Percentiles rank a stretch among this genome's conserved stretches.
phyloP scores from a whole-genome alignment of 30 jellyfish, hydroid and myxozoan genomes.

The Cassiopea andromeda region DNA sequence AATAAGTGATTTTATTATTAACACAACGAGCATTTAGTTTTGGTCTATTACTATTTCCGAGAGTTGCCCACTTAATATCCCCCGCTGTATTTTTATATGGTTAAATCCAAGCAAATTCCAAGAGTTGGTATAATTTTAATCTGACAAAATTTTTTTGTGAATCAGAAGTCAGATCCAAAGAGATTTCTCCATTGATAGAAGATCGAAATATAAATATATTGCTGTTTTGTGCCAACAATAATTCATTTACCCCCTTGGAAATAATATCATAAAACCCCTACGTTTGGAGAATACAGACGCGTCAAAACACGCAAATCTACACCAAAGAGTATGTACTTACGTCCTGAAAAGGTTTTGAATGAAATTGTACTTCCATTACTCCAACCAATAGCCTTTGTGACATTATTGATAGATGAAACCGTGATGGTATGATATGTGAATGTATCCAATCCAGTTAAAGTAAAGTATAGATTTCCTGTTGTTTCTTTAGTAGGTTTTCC shows the following conservation, averaged over 20 bases:
- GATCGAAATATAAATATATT: too few relatives aligned
- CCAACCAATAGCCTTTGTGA: conserved; percentile 74
- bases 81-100: too few relatives aligned
- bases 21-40: too few relatives aligned
- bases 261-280: neutral
- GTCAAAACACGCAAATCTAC: neutral
- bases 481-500: too few relatives aligned
- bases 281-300: neutral
- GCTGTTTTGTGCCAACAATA: neutral
- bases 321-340: conserved; percentile 41
- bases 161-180: too few relatives aligned
- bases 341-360: conserved; percentile 77
- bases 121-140: too few relatives aligned
- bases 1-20: too few relatives aligned
- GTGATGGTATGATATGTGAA: conserved; percentile 42
- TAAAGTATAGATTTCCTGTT: conserved; percentile 6
- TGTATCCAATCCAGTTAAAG: conserved; percentile 49
- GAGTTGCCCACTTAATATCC: too few relatives aligned
- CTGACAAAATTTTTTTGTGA: too few relatives aligned
- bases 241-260: neutral
- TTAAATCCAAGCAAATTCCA: too few relatives aligned
- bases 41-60: too few relatives aligned
- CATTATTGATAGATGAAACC: conserved; percentile 57
- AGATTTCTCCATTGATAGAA: neutral
- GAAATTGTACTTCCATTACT: neutral